phyloP scores from a whole-genome alignment of 1,140 invertebrate genomes.

The Pachyrhynchus sulphureomaculatus region DNA sequence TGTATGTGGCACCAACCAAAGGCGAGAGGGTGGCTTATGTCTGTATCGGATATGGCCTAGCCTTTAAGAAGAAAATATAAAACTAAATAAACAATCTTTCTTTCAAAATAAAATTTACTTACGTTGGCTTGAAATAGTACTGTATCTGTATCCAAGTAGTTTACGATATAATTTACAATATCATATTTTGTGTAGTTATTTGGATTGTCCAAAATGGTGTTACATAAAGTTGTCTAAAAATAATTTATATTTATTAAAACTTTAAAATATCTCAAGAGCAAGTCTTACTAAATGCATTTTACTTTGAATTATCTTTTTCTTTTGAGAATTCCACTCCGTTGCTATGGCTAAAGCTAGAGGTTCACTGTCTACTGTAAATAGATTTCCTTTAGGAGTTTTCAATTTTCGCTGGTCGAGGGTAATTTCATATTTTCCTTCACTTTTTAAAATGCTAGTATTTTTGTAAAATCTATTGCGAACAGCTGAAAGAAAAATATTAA shows the following conservation, averaged over 20 bases:
- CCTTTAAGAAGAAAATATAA: no score
- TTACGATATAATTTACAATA: slow-evolving; percentile 75
- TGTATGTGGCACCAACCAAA: no score
- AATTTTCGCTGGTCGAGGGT: slow-evolving; percentile 81
- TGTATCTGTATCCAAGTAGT: slow-evolving; percentile 87
- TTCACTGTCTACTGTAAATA: slow-evolving; percentile 80
- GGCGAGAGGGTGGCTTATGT: no score
- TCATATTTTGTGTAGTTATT: slow-evolving; percentile 73
- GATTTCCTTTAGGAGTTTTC: slow-evolving; percentile 81
- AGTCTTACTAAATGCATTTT: slow-evolving; percentile 85
- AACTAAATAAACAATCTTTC: no score
- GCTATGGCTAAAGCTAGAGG: slow-evolving; percentile 88
- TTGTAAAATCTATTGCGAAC: slow-evolving; percentile 67
- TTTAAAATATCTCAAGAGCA: slow-evolving; percentile 6
- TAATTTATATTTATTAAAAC: slow-evolving; percentile 26
- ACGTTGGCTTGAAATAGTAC: slow-evolving; percentile 75
- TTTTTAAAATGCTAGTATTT: slow-evolving; percentile 64
- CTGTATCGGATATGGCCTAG: no score
- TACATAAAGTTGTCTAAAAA: slow-evolving; percentile 81
- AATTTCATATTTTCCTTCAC: slow-evolving; percentile 69
- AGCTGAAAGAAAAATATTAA: slow-evolving; percentile 7
- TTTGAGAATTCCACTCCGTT: slow-evolving; percentile 89
- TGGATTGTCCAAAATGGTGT: slow-evolving; percentile 90
- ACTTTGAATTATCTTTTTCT: slow-evolving; percentile 71
- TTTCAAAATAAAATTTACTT: no score